Base-by-base conservation (phyloP, 2,113 vertebrate genomes). In the Odocoileus virginianus region DNA sequence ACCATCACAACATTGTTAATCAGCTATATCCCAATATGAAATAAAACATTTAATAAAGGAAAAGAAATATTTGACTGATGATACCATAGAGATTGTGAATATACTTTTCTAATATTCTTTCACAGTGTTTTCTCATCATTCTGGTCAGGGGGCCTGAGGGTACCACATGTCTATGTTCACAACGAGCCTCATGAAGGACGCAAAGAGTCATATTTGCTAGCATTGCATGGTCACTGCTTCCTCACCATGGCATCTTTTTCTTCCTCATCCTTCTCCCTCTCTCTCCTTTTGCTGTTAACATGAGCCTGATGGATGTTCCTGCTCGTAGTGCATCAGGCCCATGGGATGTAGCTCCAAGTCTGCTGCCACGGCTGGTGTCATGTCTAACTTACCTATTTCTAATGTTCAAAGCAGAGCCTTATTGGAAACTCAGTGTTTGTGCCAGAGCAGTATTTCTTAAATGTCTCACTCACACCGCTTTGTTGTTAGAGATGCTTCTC, bases 341-440 rank as follows among this genome's bases (percentile, higher is more conserved):
- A 33, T 33, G 64, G 21, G 43, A 6, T 14, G 10, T 15, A 21
- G 7, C 4, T 45, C 17, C 21, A 47, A 64, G 17, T 40, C 6
- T 4, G 40, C 16, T 1, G 0, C 10, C 27, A 9, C 30, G 30
- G 1, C 30, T 79, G 27, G 17, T 40, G 58, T 6, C 57, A 17
- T 40, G 10, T 7, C 16, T 40, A 55, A 2, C 12, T 86, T 87
- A 74, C n/a, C 1, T 40, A 12, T 76, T 43, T 43, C 71, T 76
- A 76, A 76, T 76, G 71, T 27, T 76, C 15, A 61, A 4, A 43
- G 23, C 45, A 78, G 5, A 61, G 6, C 27, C 54, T 57, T n/a
- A n/a, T 10, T 54, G 28, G 27, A 74, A 91, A 45, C 17, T 5
- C 52, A 52, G 6, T 15, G 2, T 25, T 76, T 91, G 19, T 52